Conservation (phyloP, 2,797 vertebrate species). For the Gambusia yucatana region DNA sequence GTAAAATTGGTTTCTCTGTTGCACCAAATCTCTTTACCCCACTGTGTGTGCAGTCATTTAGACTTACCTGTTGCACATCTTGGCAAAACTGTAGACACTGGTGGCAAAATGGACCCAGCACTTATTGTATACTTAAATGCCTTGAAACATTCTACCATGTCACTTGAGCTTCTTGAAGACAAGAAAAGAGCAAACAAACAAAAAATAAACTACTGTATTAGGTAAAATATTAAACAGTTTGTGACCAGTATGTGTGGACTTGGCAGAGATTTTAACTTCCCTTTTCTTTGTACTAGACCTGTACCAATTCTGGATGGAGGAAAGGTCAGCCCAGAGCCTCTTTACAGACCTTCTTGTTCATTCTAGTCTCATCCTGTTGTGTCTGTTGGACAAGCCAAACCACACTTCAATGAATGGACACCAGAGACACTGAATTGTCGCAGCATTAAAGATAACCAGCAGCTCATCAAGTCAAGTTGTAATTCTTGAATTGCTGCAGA, state of each 20-base stretch:
- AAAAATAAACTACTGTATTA: background rate
- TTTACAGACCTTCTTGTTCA: background rate
- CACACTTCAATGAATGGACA: background rate
- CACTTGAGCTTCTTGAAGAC: background rate
- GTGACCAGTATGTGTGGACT: background rate
- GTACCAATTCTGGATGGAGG: background rate
- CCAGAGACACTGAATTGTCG: background rate
- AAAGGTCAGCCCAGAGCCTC: background rate
- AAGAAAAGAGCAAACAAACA: background rate
- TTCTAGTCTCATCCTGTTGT: background rate
- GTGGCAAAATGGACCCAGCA: background rate
- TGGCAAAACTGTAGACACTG: background rate
- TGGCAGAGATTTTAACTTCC: background rate
- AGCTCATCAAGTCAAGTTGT: background rate
- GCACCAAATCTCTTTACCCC: background rate
- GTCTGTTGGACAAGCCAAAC: background rate
- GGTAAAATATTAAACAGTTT: background rate
- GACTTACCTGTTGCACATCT: background rate
- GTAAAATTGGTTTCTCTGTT: background rate
- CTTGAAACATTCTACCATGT: background rate
- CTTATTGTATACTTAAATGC: background rate
- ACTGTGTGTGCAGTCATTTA: background rate
- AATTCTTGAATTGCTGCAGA: background rate
- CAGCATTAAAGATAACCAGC: background rate
- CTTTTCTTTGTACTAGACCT: background rate